These are phyloP conservation scores for Desoria tigrina DNA, from an alignment of 2,888 invertebrate species.

Conservation along the genomic window DNA sequence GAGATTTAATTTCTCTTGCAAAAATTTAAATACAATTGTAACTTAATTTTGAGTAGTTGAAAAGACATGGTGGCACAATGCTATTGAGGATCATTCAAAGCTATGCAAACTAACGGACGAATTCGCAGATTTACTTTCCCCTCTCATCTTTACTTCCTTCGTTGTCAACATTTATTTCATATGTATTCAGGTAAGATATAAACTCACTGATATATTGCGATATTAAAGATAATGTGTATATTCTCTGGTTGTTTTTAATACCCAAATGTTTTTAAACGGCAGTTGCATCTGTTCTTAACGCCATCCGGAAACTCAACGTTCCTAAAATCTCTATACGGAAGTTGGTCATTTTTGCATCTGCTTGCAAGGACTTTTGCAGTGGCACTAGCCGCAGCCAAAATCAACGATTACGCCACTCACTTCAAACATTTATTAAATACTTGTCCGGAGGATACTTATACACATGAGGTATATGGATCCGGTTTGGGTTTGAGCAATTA, in stretches of 20 bases:
- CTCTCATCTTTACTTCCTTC: conserved; percentile 43
- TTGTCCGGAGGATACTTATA: neutral
- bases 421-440: neutral
- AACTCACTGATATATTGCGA: too few relatives aligned
- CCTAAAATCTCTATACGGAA: conserved; percentile 32
- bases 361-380: conserved; percentile 28
- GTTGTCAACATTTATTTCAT: conserved; percentile 50
- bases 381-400: conserved; percentile 9
- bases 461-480: too few relatives aligned
- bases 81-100: conserved; percentile 39
- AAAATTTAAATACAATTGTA: too few relatives aligned
- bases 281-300: conserved; percentile 4
- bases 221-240: too few relatives aligned
- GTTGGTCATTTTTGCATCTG: conserved; percentile 48
- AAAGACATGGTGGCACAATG: conserved; percentile 36
- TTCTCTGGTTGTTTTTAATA: too few relatives aligned
- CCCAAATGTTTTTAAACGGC: too few relatives aligned
- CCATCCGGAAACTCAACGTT: neutral
- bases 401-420: conserved; percentile 4
- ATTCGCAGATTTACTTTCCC: conserved; percentile 39
- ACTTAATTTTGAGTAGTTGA: too few relatives aligned
- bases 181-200: conserved; percentile 43
- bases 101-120: conserved; percentile 34
- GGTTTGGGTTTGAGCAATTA: too few relatives aligned
- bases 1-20: too few relatives aligned